Conservation (phyloP, 2,888 invertebrate species). For the Archips xylosteana region DNA sequence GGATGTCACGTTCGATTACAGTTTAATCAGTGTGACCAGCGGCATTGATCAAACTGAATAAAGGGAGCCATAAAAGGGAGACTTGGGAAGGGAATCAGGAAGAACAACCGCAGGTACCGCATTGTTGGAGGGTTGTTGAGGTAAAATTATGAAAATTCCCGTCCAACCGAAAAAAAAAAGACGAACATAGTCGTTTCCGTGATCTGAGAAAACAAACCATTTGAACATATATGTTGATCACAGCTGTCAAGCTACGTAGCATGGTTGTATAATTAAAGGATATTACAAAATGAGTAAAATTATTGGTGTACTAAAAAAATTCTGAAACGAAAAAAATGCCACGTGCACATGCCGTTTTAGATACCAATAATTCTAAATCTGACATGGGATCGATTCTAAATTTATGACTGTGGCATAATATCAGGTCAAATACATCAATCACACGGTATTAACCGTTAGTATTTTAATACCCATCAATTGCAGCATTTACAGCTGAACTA, state of each 20-base stretch:
- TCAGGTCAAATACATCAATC: slow-evolving; percentile 42
- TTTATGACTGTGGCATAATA: slow-evolving; percentile 12
- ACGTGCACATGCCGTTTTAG: background rate
- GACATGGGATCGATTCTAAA: slow-evolving; percentile 15
- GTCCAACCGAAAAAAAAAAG: background rate
- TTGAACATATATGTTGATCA: background rate
- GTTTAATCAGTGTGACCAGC: background rate
- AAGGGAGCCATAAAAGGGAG: background rate
- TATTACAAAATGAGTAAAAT: background rate
- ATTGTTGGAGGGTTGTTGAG: background rate
- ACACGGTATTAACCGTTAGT: slow-evolving; percentile 57
- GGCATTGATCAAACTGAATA: background rate
- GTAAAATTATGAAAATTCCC: background rate
- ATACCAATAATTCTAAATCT: slow-evolving; percentile 7
- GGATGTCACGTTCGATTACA: slow-evolving; percentile 1
- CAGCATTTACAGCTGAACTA: slow-evolving; percentile 57
- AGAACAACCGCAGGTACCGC: background rate
- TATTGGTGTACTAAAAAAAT: background rate
- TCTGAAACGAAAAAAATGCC: background rate
- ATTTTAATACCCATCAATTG: slow-evolving; percentile 62
- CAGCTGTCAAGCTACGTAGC: background rate
- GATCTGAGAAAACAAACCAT: background rate
- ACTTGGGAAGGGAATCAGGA: background rate
- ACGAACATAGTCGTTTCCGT: too few species aligned
- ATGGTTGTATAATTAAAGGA: background rate